Evolutionary conservation across 2,797 vertebrate genomes (phyloP).

Genomic region (Jordanella pulchra): DNA sequence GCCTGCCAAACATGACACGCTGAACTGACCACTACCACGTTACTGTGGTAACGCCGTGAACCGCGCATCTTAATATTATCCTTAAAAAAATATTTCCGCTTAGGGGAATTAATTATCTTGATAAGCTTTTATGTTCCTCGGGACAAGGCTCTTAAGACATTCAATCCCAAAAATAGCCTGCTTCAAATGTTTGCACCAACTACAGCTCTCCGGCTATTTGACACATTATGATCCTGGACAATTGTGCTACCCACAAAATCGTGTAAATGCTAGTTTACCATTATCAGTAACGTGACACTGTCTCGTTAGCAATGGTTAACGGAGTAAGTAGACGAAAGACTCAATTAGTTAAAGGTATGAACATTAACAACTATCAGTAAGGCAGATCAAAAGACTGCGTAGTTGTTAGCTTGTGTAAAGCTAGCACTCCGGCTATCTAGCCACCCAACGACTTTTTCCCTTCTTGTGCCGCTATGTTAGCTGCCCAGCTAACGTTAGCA

Average conservation of each 20-base stretch:
- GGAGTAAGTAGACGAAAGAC: slow-evolving; percentile 18
- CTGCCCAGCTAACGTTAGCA: slow-evolving; percentile 71
- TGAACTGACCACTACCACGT: slow-evolving; percentile 29
- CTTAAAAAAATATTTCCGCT: slow-evolving; percentile 14
- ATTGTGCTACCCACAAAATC: slow-evolving; percentile 25
- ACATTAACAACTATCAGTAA: slow-evolving; percentile 43
- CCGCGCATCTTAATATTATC: slow-evolving; percentile 15
- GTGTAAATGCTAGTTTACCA: slow-evolving; percentile 39
- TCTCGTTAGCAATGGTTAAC: slow-evolving; percentile 26
- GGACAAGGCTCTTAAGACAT: slow-evolving; percentile 29
- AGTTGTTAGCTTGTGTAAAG: slow-evolving; percentile 72
- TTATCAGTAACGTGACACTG: slow-evolving; percentile 42
- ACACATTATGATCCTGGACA: slow-evolving; percentile 19
- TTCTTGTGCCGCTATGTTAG: slow-evolving; percentile 62
- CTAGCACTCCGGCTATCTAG: slow-evolving; percentile 71
- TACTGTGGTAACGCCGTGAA: slow-evolving; percentile 36
- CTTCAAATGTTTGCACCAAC: slow-evolving; percentile 45
- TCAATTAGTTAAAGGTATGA: slow-evolving; percentile 30
- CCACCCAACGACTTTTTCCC: slow-evolving; percentile 74
- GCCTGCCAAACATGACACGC: slow-evolving; percentile 27
- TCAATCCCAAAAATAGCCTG: slow-evolving; percentile 9
- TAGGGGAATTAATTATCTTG: slow-evolving; percentile 2
- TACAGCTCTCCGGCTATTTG: slow-evolving; percentile 41
- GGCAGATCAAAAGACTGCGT: slow-evolving; percentile 72
- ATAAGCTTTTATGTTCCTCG: slow-evolving; percentile 7